phyloP scores from a whole-genome alignment of 2,797 vertebrate genomes.

The Brachyrhaphis roseni region DNA sequence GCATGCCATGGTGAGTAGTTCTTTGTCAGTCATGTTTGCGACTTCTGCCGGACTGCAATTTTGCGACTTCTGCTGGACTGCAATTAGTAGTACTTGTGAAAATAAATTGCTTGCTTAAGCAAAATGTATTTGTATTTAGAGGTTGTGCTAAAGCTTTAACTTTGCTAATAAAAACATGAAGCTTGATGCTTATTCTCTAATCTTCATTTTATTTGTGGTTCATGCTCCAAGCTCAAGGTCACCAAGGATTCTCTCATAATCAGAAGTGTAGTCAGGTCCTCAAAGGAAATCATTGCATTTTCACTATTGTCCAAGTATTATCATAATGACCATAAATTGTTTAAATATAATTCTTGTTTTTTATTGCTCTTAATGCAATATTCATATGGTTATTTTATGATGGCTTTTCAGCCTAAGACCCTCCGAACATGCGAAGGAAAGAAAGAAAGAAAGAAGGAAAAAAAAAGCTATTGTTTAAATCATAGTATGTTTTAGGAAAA shows the following conservation, averaged over 20 bases:
- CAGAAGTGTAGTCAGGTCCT: neutral
- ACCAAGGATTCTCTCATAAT: neutral
- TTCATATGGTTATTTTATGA: neutral
- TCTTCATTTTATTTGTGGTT: neutral
- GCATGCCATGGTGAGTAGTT: neutral
- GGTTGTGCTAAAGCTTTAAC: neutral
- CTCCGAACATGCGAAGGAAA: neutral
- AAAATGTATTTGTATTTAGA: neutral
- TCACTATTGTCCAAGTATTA: neutral
- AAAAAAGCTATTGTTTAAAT: conserved; percentile 18
- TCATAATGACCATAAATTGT: neutral
- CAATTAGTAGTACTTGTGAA: neutral
- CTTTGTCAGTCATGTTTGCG: neutral
- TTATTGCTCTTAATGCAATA: neutral
- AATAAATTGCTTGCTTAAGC: neutral
- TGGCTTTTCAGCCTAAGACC: neutral
- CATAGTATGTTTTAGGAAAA: conserved; percentile 13
- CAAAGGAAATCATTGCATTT: neutral
- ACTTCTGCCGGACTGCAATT: neutral
- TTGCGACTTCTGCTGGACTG: neutral
- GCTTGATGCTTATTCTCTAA: neutral
- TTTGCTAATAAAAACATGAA: neutral
- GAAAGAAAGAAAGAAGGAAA: neutral
- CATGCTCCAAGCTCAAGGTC: neutral
- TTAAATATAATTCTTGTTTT: neutral